Conservation (phyloP, 2,797 vertebrate genomes). For the Semotilus atromaculatus region DNA sequence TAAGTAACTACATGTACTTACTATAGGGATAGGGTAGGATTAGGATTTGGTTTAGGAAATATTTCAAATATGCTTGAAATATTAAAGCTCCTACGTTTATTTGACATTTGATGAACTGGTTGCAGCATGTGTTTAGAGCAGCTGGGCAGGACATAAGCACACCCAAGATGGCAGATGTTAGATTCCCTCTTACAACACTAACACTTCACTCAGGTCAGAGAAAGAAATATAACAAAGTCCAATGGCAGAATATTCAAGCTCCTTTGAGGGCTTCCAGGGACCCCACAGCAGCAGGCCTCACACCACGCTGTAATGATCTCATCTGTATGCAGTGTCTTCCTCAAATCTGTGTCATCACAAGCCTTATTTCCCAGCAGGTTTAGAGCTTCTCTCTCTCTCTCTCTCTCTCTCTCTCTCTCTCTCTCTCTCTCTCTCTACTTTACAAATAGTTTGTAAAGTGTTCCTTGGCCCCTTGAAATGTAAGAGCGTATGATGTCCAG, state of each 20-base stretch:
- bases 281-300: constrained; percentile 55
- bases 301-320: constrained; percentile 71
- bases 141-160: not conserved
- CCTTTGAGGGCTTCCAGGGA: not conserved
- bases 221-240: not conserved
- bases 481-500: constrained; percentile 76
- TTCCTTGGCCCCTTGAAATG: constrained; percentile 61
- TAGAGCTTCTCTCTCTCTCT: constrained; percentile 50
- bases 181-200: not conserved
- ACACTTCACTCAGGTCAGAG: not conserved
- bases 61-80: not conserved
- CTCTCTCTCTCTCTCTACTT: not conserved
- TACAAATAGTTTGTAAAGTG: constrained; percentile 44
- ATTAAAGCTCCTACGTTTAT: not conserved
- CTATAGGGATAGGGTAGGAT: too few species aligned
- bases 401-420: not conserved
- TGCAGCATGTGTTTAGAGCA: not conserved
- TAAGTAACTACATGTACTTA: too few species aligned
- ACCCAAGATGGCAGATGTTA: constrained; percentile 7
- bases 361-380: constrained; percentile 62
- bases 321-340: constrained; percentile 76
- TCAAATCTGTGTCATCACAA: constrained; percentile 66
- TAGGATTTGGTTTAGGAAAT: too few species aligned
- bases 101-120: constrained; percentile 1
- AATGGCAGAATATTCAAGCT: constrained; percentile 6